These are phyloP conservation scores for Papilio demoleus DNA, from an alignment of 2,888 invertebrate genomes.

Conservation along the genomic window DNA sequence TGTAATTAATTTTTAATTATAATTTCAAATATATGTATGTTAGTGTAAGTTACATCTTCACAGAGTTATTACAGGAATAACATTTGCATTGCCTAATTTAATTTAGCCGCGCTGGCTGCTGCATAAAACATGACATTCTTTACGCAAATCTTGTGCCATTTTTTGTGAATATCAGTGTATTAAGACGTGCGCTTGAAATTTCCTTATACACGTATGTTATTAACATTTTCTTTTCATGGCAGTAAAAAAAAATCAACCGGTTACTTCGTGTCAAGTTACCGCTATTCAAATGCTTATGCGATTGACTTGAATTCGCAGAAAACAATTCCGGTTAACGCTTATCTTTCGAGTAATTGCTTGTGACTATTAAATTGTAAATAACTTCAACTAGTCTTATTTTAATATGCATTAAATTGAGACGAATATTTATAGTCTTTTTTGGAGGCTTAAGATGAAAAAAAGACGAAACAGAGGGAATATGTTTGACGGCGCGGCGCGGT, in stretches of 20 bases:
- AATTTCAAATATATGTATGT: neutral
- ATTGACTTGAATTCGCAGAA: neutral
- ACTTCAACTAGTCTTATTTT: too few species aligned
- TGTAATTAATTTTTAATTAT: neutral
- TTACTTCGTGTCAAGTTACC: neutral
- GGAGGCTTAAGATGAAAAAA: neutral
- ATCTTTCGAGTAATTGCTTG: neutral
- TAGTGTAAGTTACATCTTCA: slow-evolving; percentile 8
- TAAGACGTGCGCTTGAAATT: neutral
- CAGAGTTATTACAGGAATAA: slow-evolving; percentile 14
- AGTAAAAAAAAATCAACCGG: neutral
- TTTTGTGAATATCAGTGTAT: slow-evolving; percentile 10
- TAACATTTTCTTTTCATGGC: neutral
- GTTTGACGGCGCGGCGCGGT: slow-evolving; percentile 15
- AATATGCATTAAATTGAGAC: neutral
- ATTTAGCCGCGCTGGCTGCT: slow-evolving; percentile 25
- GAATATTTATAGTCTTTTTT: neutral
- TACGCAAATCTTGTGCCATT: slow-evolving; percentile 6
- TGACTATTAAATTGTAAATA: too few species aligned
- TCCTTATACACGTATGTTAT: slow-evolving; percentile 15
- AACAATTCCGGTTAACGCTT: neutral
- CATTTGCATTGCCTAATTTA: slow-evolving; percentile 30
- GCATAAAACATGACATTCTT: slow-evolving; percentile 23
- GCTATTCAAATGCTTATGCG: neutral
- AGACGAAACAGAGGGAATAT: slow-evolving; percentile 20